Evolutionary conservation across 1,140 invertebrate species (phyloP).

Genomic region (Wiebesia pumilae): DNA sequence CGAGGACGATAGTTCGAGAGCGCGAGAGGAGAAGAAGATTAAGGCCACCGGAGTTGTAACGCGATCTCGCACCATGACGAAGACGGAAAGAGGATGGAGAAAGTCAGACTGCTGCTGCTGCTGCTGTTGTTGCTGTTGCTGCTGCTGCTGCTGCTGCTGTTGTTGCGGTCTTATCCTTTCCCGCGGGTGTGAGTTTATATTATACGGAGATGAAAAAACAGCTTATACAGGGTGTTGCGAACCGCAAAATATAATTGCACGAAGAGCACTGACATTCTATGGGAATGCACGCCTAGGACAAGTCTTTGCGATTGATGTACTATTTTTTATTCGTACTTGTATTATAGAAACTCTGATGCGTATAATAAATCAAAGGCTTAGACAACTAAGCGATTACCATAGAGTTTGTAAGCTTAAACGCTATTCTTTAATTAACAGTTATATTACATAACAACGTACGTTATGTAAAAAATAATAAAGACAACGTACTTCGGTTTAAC

Average conservation of each 20-base stretch:
- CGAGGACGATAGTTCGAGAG: constrained; percentile 51
- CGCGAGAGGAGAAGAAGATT: constrained; percentile 53
- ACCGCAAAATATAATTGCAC: neutral
- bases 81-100: constrained; percentile 11
- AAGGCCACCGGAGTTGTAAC: constrained; percentile 65
- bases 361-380: too few species aligned
- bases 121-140: neutral
- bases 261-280: neutral
- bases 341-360: too few species aligned
- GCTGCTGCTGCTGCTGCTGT: neutral
- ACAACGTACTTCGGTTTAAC: too few species aligned
- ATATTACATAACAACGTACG: too few species aligned
- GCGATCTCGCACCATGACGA: constrained; percentile 54
- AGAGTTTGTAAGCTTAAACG: too few species aligned
- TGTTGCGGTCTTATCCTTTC: constrained; percentile 18
- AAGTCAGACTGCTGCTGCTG: neutral
- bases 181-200: constrained; percentile 47
- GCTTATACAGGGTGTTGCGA: neutral
- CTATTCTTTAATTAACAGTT: too few species aligned
- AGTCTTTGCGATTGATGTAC: neutral
- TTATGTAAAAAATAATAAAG: too few species aligned
- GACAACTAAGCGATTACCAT: too few species aligned
- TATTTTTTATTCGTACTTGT: too few species aligned
- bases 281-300: neutral
- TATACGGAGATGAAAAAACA: neutral